Evolutionary conservation across 92 coral and sea anemone genomes (phyloP).

Genomic region (Anthopleura xanthogrammica): DNA sequence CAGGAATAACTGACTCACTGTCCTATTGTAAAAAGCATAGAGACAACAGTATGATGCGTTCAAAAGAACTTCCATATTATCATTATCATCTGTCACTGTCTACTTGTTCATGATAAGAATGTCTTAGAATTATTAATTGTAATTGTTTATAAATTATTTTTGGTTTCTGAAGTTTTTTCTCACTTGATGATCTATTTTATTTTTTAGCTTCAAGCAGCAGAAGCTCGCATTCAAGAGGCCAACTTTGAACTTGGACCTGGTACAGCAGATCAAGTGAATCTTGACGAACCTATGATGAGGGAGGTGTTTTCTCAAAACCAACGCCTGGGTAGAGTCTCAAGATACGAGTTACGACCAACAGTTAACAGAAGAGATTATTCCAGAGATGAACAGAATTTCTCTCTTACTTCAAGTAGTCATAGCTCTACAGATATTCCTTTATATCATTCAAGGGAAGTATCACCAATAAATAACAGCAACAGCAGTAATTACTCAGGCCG

Average conservation of each 20-base stretch:
- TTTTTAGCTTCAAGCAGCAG: constrained; percentile 77
- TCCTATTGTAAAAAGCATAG: no score
- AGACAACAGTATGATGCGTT: no score
- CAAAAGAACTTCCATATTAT: no score
- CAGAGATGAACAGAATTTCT: constrained; percentile 3
- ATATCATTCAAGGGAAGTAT: neutral
- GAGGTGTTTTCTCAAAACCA: constrained; percentile 80
- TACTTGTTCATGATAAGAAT: no score
- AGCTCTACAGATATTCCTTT: constrained; percentile 5
- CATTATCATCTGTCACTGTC: no score
- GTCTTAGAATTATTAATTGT: no score
- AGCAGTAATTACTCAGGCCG: neutral
- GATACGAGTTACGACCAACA: constrained; percentile 73
- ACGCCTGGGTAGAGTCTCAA: constrained; percentile 76
- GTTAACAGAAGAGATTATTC: constrained; percentile 18
- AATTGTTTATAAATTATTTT: no score
- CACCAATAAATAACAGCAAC: constrained; percentile 3
- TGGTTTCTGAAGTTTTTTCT: neutral
- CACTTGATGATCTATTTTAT: neutral
- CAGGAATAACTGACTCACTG: no score
- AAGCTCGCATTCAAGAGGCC: constrained; percentile 78
- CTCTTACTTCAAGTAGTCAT: constrained; percentile 7
- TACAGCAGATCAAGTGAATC: constrained; percentile 25
- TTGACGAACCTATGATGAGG: constrained; percentile 40
- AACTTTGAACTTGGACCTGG: constrained; percentile 45